Evolutionary conservation across 2,113 vertebrate genomes (phyloP).

Genomic region (Rafetus swinhoei): DNA sequence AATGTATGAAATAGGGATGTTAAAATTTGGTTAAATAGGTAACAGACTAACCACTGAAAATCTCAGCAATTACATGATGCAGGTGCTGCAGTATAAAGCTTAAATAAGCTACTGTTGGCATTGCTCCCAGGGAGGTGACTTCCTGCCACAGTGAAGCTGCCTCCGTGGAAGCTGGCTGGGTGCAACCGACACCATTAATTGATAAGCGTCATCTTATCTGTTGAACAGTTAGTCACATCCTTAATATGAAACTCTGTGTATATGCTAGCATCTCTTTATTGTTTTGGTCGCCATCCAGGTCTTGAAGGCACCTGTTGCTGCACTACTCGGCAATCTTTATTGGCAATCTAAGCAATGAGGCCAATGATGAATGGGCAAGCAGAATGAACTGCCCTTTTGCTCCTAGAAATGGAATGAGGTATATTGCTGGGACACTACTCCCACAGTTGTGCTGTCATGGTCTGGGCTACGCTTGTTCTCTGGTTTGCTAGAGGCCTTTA

Average conservation of each 20-base stretch:
- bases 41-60: no score
- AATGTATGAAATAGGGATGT: not conserved
- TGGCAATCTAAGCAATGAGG: not conserved
- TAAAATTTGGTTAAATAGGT: no score
- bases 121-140: no score
- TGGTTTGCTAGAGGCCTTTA: not conserved
- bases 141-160: no score
- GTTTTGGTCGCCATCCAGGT: not conserved
- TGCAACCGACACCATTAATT: no score
- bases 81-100: no score
- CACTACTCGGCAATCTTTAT: not conserved
- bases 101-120: no score
- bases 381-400: not conserved
- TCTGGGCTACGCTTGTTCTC: not conserved
- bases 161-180: no score
- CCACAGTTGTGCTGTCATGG: not conserved
- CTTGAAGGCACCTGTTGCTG: not conserved
- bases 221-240: no score
- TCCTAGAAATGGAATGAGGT: not conserved
- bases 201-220: no score
- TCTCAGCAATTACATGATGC: no score
- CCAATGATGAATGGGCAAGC: not conserved
- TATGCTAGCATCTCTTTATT: not conserved
- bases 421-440: not conserved
- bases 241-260: no score